Evolutionary conservation across 2,113 vertebrate species (phyloP), one percentile per base, ranked within the genome.

Genomic region (Glaucidium brasilianum): DNA sequence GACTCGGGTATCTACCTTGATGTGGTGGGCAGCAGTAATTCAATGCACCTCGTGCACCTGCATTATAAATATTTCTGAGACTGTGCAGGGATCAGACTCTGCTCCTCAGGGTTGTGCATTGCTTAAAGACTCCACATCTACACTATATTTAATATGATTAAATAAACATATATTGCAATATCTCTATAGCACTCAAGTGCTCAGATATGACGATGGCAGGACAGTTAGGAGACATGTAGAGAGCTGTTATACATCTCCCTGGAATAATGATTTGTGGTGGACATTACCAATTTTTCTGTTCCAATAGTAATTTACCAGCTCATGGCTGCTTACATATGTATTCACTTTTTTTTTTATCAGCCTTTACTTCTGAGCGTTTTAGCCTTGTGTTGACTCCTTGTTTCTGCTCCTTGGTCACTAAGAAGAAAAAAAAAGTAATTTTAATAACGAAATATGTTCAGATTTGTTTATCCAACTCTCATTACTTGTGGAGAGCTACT

Each of bases 101-200:
- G 45, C 35, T 87, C 27, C 60, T 68, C 26, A 19, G 1, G 0
- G 0, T 53, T 77, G n/a, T 39, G 9, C 13, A 7, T 32, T 73
- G 52, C 30, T 64, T 64, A 30, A 67, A 73, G 47, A 26, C 23
- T 58, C 12, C 49, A 10, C 29, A 58, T 22, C 15, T 14, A 37
- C 29, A 9, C 8, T 41, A 20, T 22, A 35, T 4, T 74, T 63
- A 29, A n/a, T 43, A 27, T 39, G 39, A 39, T 2, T 85, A 43
- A 85, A 68, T 56, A 64, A 77, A 43, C 6, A 56, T 14, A 47
- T 53, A 49, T 3, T 10, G 12, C 20, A 47, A 10, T 72, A 35
- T 56, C 10, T 67, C 50, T 63, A 1, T 20, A 64, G 5, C 10
- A 12, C 7, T 85, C 27, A 63, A 29, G 19, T 49, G 11, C 34